Evolutionary conservation across 2,113 vertebrate species (phyloP), one percentile per base, ranked within the genome.

Genomic region (chimpanzee (Pan troglodytes)): DNA sequence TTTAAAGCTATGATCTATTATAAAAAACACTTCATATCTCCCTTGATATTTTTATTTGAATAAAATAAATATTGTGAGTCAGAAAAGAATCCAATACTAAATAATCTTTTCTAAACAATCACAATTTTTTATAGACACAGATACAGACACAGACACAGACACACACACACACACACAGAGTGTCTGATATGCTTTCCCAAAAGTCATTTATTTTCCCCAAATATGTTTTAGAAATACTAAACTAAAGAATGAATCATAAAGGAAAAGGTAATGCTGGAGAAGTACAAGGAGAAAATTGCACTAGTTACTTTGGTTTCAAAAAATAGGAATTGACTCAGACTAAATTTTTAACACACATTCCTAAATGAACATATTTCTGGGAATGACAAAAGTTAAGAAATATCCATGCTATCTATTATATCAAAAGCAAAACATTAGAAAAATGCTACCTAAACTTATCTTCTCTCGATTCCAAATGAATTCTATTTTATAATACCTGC

Each of bases 71-170:
- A 86, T 43, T 93, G 13, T 93, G 76, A 88, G 23, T 94, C 43
- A 90, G n/a, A 92, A 92, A 95, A 92, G 38, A 92, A 88, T 85
- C 55, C 22, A 89, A 83, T 50, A 18, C 9, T 97, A 87, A 94
- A 72, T 89, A 95, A 86, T 92, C 14, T 68, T 92, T 64, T 52
- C 7, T 4, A 78, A 61, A 89, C 59, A 50, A 76, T 67, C 40
- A 76, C 12, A 13, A 50, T n/a, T 57, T 78, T 80, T 55, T 87
- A 30, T 10, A 84, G 35, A 68, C 32, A 88, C 6, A 68, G 3
- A 72, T 6, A 45, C 43, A 76, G 18, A 50, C 13, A 76, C 40
- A 45, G 20, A 72, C 13, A 59, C 43, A 61, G 2, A 61, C 70
- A 86, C 67, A 64, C 27, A 68, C 67, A 35, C 30, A 35, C 32